These are phyloP conservation scores for Peromyscus aztecus DNA, from an alignment of 2,797 vertebrate species.

Conservation along the genomic window DNA sequence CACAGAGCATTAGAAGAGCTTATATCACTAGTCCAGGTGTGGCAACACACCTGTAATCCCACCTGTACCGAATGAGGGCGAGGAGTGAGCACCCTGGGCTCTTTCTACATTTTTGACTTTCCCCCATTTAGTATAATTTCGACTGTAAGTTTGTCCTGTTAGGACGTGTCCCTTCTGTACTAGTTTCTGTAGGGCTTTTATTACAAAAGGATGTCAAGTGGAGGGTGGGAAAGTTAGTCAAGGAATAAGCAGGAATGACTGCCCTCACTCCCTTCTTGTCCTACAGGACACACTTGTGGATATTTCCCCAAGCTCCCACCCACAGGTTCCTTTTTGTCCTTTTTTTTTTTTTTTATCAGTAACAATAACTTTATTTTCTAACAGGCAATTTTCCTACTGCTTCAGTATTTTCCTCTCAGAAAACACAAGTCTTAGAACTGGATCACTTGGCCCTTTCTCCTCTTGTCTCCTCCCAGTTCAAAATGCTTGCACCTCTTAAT, in stretches of 20 bases:
- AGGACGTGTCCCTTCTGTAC: background rate
- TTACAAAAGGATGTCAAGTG: background rate
- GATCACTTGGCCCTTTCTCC: no score
- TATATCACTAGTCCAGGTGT: background rate
- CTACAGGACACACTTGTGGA: background rate
- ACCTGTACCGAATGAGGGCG: no score
- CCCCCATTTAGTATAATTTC: background rate
- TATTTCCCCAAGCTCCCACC: background rate
- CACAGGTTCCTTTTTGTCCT: constrained; percentile 14
- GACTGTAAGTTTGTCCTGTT: background rate
- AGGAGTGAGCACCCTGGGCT: no score
- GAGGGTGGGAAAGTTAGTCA: no score
- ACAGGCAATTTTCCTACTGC: no score
- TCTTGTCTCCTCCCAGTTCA: no score
- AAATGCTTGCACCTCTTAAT: no score
- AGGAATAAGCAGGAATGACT: background rate
- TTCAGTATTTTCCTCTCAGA: no score
- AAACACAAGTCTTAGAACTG: no score
- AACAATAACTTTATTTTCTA: no score
- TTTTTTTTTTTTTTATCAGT: constrained; percentile 49
- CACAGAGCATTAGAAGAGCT: background rate
- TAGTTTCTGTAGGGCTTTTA: background rate
- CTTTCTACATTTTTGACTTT: background rate
- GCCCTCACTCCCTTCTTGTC: background rate
- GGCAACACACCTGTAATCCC: background rate